Conservation (phyloP, 2,113 vertebrate species). For the Aspiorhynchus laticeps region DNA sequence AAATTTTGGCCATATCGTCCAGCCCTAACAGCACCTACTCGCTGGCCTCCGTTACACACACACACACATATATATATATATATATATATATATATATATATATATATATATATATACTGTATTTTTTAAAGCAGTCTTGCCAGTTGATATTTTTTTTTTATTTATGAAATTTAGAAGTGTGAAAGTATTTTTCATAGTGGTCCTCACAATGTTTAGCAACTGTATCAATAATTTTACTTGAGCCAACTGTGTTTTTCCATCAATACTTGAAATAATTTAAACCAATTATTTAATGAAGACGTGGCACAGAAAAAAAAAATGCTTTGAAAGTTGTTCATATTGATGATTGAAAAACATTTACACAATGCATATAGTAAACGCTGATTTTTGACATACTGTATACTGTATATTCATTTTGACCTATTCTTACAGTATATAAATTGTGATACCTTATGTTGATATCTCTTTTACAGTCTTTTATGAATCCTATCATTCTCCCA, state of each 20-base stretch:
- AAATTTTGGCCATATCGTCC: no score
- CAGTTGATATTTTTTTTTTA: no score
- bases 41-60: no score
- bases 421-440: not conserved
- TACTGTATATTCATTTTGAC: not conserved
- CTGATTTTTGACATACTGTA: not conserved
- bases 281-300: slow-evolving; percentile 4
- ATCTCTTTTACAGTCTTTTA: slow-evolving; percentile 83
- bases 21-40: no score
- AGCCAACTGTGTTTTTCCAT: not conserved
- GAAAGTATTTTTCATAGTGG: not conserved
- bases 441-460: not conserved
- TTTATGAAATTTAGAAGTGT: not conserved
- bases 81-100: no score
- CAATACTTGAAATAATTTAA: slow-evolving; percentile 1
- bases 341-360: not conserved
- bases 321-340: not conserved
- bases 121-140: no score
- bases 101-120: no score
- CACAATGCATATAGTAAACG: not conserved
- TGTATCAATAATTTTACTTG: not conserved
- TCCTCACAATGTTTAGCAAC: not conserved
- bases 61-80: no score
- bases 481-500: slow-evolving; percentile 82
- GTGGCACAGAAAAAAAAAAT: not conserved